phyloP scores from a whole-genome alignment of 2,113 vertebrate genomes.

The Brachyhypopomus occidentalis region DNA sequence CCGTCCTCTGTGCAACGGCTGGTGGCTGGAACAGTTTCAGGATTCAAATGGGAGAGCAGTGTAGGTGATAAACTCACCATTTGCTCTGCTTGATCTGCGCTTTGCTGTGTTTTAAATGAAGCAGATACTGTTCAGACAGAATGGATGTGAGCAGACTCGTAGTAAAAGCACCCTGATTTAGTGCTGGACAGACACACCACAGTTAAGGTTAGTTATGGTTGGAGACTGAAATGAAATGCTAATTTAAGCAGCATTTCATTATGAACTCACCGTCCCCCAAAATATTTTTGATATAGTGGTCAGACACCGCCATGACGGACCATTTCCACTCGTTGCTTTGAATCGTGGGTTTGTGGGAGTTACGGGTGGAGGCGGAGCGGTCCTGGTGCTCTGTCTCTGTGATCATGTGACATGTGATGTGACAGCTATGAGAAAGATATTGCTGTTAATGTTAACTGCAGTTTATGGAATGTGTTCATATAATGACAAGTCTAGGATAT shows the following conservation, averaged over 20 bases:
- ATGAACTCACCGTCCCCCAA: neutral
- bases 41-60: conserved; percentile 94
- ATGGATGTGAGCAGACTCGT: neutral
- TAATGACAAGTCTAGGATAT: too few species aligned
- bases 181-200: neutral
- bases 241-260: neutral
- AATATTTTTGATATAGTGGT: neutral
- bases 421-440: too few species aligned
- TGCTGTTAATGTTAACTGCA: too few species aligned
- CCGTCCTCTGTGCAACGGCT: conserved; percentile 91
- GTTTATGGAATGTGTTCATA: too few species aligned
- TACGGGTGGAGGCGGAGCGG: too few species aligned
- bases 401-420: too few species aligned
- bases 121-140: neutral
- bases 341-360: too few species aligned
- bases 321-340: neutral
- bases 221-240: too few species aligned
- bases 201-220: too few species aligned
- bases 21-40: conserved; percentile 87
- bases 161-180: neutral
- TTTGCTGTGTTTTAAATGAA: conserved; percentile 7
- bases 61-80: conserved; percentile 72
- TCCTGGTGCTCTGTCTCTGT: too few species aligned
- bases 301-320: neutral
- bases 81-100: conserved; percentile 64